These are phyloP conservation scores for Malurus alboscapulatus DNA, from an alignment of 2,113 vertebrate species.

Conservation along the genomic window DNA sequence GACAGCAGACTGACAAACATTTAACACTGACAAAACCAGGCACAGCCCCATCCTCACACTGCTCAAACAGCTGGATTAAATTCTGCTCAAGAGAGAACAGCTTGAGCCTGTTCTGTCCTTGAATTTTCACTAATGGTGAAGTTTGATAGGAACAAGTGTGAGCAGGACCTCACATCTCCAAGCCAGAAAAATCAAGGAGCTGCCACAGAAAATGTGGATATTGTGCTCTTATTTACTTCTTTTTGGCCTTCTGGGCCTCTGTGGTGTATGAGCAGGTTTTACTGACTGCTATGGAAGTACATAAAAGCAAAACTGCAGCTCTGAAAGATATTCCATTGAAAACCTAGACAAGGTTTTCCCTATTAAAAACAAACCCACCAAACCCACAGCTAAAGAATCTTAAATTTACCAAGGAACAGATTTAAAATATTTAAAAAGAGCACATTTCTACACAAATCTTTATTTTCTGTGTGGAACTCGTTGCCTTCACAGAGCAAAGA, in stretches of 20 bases:
- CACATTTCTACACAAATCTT: not conserved
- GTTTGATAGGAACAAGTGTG: not conserved
- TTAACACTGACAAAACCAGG: not conserved
- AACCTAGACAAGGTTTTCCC: not conserved
- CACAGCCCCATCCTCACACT: not conserved
- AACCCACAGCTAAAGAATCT: not conserved
- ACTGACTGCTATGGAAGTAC: not conserved
- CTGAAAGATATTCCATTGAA: not conserved
- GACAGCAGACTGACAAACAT: not conserved
- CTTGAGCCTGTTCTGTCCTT: not conserved
- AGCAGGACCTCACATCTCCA: not conserved
- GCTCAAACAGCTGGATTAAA: not conserved
- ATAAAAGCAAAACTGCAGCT: not conserved
- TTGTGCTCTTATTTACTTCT: not conserved
- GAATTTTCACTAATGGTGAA: not conserved
- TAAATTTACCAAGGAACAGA: not conserved
- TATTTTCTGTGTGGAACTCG: not conserved
- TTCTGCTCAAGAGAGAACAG: not conserved
- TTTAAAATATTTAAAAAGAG: not conserved
- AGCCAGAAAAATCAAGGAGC: not conserved
- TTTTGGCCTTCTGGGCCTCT: not conserved
- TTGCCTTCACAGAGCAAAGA: not conserved
- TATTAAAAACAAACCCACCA: not conserved
- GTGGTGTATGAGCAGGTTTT: not conserved
- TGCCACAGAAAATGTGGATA: accelerated